A percentile compares a stretch with the other conserved stretches of the same genome.
Conservation (phyloP, 2,113 vertebrate species). For the Eulemur rufifrons region DNA sequence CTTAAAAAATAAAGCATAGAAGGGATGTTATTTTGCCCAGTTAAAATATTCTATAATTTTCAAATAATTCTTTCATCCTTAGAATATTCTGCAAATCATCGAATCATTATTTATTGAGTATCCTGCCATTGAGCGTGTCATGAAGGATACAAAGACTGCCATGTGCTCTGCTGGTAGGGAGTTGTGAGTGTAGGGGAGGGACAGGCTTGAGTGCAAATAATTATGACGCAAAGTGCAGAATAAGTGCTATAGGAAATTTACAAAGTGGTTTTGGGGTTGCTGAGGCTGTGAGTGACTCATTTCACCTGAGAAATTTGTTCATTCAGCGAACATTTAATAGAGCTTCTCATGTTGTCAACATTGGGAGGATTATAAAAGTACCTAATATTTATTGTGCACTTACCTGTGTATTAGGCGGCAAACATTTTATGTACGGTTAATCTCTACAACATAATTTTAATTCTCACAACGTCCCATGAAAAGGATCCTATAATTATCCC, state of each 20-base stretch:
- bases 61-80: background rate
- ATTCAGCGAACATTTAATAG: background rate
- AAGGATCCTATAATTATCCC: slow-evolving; percentile 38
- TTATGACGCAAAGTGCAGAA: background rate
- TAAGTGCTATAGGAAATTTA: background rate
- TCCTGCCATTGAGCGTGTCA: background rate
- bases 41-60: background rate
- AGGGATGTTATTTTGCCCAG: background rate
- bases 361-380: background rate
- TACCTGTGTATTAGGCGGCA: background rate
- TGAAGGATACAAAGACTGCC: background rate
- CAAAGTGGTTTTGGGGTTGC: background rate
- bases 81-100: background rate
- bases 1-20: background rate
- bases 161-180: background rate
- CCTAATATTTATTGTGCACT: background rate
- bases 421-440: slow-evolving; percentile 18
- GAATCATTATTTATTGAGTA: background rate
- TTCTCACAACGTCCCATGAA: background rate
- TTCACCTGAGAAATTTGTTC: slow-evolving; percentile 7
- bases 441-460: slow-evolving; percentile 6
- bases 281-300: background rate
- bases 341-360: background rate
- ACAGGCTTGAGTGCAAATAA: background rate
- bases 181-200: background rate